Evolutionary conservation across 2,888 invertebrate species (phyloP), one percentile per base, ranked within the genome.

Genomic region (Stenolophus ochropezus): DNA sequence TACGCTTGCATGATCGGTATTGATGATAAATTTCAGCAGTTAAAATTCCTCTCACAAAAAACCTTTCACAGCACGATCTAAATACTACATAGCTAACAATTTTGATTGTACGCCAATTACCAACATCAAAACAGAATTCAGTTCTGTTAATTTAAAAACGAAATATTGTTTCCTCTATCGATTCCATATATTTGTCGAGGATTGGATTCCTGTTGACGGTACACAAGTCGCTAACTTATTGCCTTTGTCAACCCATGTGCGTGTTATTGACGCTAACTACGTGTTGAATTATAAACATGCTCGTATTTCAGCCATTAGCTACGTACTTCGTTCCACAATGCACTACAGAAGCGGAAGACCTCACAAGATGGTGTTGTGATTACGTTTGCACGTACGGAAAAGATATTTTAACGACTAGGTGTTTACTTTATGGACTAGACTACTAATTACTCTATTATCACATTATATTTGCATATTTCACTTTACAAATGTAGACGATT

Each of bases 251-350:
- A 58, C 42, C 58, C 73, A 42, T 27, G 21, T 58, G 42, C 21
- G 56, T 80, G 73, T 80, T 80, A 73, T 73, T 80, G 80, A 73
- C 73, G 73, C 73, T 80, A 80, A 80, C 80, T 73, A 80, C 80
- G 73, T 80, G 80, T 80, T 80, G 80, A 80, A 80, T 80, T 80
- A 80, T 73, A 80, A 80, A 80, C 80, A 73, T 27, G 80, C 25
- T 73, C 80, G 56, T 73, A 80, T 80, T 80, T 80, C 80, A 80
- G 21, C 73, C 80, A 80, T 80, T 80, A 80, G 78, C 14, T n/a
- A n/a, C n/a, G n/a, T n/a, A n/a, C n/a, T n/a, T n/a, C n/a, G n/a
- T n/a, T n/a, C n/a, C n/a, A n/a, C n/a, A n/a, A n/a, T n/a, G n/a
- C n/a, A n/a, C n/a, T n/a, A n/a, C n/a, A n/a, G n/a, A n/a, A n/a